phyloP scores from a whole-genome alignment of 2,113 vertebrate genomes.

The Pollimyrus isidori region DNA sequence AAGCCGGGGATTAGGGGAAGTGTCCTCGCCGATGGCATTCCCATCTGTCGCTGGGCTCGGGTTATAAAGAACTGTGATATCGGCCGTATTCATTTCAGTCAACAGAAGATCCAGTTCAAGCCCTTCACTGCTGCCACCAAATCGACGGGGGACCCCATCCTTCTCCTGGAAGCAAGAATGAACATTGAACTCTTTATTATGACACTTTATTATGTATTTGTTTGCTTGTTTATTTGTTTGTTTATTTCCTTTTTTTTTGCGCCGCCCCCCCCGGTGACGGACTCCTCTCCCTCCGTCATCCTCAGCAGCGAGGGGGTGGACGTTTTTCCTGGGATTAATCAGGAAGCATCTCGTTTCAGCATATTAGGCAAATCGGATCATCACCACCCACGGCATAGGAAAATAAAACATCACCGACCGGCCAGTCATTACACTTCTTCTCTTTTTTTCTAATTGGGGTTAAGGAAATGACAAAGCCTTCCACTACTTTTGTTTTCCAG shows the following conservation, averaged over 20 bases:
- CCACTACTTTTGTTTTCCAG: constrained; percentile 23
- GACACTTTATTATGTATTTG: constrained; percentile 11
- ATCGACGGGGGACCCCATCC: constrained; percentile 39
- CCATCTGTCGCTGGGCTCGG: constrained; percentile 60
- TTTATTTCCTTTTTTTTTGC: constrained; percentile 20
- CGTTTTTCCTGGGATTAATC: constrained; percentile 51
- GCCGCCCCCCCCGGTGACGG: constrained; percentile 18
- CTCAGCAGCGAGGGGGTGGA: constrained; percentile 32
- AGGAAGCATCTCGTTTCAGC: constrained; percentile 57
- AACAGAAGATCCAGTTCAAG: constrained; percentile 58
- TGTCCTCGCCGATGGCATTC: constrained; percentile 56
- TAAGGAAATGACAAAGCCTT: constrained; percentile 51
- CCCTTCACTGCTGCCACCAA: constrained; percentile 27
- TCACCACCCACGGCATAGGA: constrained; percentile 66
- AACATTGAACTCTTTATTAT: constrained; percentile 31
- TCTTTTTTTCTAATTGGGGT: constrained; percentile 38
- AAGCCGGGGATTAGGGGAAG: constrained; percentile 55
- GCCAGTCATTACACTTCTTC: constrained; percentile 31
- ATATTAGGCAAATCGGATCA: constrained; percentile 62
- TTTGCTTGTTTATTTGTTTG: not conserved
- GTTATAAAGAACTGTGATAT: constrained; percentile 57
- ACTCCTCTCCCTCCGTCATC: constrained; percentile 28
- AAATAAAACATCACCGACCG: constrained; percentile 60
- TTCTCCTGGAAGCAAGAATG: constrained; percentile 20
- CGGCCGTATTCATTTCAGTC: constrained; percentile 56